These are phyloP conservation scores for Portevinia maculata DNA, from an alignment of 2,888 invertebrate genomes.

Conservation along the genomic window DNA sequence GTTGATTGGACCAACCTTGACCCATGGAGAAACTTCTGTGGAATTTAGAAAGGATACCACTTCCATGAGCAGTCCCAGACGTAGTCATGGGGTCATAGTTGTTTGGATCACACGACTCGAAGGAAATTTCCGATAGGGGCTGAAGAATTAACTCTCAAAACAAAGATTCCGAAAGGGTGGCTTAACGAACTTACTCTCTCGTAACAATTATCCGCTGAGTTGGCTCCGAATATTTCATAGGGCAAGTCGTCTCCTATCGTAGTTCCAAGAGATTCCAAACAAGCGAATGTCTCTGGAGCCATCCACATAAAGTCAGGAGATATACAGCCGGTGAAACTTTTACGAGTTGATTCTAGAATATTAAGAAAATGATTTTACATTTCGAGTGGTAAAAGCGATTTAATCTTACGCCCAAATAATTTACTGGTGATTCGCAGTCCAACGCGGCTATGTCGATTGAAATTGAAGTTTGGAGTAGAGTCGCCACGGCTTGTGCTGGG, in stretches of 20 bases:
- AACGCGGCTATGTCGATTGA: slow-evolving; percentile 79
- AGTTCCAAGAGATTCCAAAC: slow-evolving; percentile 81
- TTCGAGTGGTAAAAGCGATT: not conserved
- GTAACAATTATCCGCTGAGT: slow-evolving; percentile 80
- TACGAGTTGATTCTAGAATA: slow-evolving; percentile 78
- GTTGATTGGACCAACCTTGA: slow-evolving; percentile 83
- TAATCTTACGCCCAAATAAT: slow-evolving; percentile 65
- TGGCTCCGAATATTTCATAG: slow-evolving; percentile 82
- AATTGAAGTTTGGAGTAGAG: slow-evolving; percentile 75
- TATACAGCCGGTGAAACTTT: slow-evolving; percentile 79
- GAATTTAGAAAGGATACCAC: slow-evolving; percentile 83
- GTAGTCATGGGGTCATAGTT: slow-evolving; percentile 80
- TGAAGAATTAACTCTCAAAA: slow-evolving; percentile 51
- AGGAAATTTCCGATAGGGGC: slow-evolving; percentile 83
- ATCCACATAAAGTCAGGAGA: slow-evolving; percentile 82
- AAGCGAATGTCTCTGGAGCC: slow-evolving; percentile 82
- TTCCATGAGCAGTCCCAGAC: slow-evolving; percentile 76
- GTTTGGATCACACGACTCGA: slow-evolving; percentile 82
- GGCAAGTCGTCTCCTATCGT: slow-evolving; percentile 81
- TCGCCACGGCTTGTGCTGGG: slow-evolving; percentile 82
- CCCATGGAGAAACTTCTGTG: slow-evolving; percentile 96
- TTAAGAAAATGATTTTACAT: not conserved
- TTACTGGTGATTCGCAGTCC: slow-evolving; percentile 79
- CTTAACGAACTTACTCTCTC: slow-evolving; percentile 79
- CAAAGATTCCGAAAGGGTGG: not conserved